These are phyloP conservation scores for Cheilosia vulpina DNA, from an alignment of 2,888 invertebrate genomes.

Conservation along the genomic window DNA sequence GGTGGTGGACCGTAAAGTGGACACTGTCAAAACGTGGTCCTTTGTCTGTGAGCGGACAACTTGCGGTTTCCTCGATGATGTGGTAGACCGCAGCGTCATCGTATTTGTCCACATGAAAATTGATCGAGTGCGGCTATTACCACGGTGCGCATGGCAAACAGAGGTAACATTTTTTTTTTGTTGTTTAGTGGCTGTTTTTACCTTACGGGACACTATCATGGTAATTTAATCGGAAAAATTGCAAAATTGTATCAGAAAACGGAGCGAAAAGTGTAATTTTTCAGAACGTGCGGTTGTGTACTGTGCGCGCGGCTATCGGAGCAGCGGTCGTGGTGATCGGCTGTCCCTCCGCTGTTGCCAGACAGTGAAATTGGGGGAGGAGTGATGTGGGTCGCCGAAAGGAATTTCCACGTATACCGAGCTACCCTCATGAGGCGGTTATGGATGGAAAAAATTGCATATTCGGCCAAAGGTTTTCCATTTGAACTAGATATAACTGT, in stretches of 20 bases:
- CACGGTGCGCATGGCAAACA: conserved; percentile 32
- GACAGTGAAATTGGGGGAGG: conserved; percentile 40
- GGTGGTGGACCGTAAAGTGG: conserved; percentile 50
- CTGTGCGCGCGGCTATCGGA: not conserved
- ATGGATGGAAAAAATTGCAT: conserved; percentile 26
- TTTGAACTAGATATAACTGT: conserved; percentile 19
- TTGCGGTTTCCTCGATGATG: conserved; percentile 35
- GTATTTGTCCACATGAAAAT: conserved; percentile 68
- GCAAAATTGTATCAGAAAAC: conserved; percentile 66
- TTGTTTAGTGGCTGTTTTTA: not conserved
- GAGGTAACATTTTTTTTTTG: conserved; percentile 2
- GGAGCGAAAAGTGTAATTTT: conserved; percentile 66
- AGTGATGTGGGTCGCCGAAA: conserved; percentile 65
- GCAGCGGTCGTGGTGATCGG: conserved; percentile 25
- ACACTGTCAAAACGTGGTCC: conserved; percentile 60
- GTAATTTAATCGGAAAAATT: conserved; percentile 68
- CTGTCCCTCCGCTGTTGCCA: conserved; percentile 1
- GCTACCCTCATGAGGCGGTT: conserved; percentile 61
- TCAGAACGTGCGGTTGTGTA: conserved; percentile 44
- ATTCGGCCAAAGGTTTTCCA: conserved; percentile 61
- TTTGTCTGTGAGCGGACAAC: conserved; percentile 44
- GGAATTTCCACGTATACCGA: conserved; percentile 55
- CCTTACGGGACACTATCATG: conserved; percentile 56
- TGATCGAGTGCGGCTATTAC: conserved; percentile 63
- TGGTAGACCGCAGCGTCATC: conserved; percentile 56